Percentiles rank a stretch among this genome's conserved stretches.
Conservation (phyloP, 2,888 invertebrate genomes). For the Rhingia campestris region DNA sequence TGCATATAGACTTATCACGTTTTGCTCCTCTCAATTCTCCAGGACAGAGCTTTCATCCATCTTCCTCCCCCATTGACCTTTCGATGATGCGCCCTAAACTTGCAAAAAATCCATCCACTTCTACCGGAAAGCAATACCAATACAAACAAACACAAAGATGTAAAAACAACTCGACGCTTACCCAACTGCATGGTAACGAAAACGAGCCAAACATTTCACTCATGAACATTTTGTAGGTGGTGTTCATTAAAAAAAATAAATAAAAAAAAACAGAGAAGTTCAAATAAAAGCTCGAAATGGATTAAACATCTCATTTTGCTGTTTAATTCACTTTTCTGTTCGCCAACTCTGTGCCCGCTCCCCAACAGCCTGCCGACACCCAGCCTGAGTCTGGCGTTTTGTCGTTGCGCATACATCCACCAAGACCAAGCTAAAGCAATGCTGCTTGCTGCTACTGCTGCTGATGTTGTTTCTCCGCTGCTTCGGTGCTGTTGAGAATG, state of each 20-base stretch:
- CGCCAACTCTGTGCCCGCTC: constrained; percentile 2
- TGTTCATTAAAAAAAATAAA: constrained; percentile 17
- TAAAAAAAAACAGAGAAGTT: constrained; percentile 31
- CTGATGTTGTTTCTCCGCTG: constrained; percentile 15
- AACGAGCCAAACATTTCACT: constrained; percentile 29
- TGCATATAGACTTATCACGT: constrained; percentile 15
- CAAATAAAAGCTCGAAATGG: constrained; percentile 49
- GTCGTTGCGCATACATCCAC: constrained; percentile 44
- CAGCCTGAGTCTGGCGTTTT: constrained; percentile 13
- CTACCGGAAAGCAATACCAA: constrained; percentile 20
- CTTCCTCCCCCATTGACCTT: constrained; percentile 52
- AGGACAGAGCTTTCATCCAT: constrained; percentile 32
- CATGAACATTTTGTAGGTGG: constrained; percentile 2
- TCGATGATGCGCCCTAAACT: constrained; percentile 50
- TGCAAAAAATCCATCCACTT: background rate
- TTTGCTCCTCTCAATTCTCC: background rate
- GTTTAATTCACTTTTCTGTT: constrained; percentile 48
- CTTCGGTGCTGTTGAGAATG: constrained; percentile 44
- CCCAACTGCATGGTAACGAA: constrained; percentile 41
- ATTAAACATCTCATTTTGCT: constrained; percentile 37
- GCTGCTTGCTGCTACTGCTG: constrained; percentile 42
- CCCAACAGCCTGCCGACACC: background rate
- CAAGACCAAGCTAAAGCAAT: constrained; percentile 21
- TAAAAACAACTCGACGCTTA: constrained; percentile 6
- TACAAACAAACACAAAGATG: background rate